Evolutionary conservation across 2,888 invertebrate species (phyloP).

Genomic region (Tanypteryx hageni): DNA sequence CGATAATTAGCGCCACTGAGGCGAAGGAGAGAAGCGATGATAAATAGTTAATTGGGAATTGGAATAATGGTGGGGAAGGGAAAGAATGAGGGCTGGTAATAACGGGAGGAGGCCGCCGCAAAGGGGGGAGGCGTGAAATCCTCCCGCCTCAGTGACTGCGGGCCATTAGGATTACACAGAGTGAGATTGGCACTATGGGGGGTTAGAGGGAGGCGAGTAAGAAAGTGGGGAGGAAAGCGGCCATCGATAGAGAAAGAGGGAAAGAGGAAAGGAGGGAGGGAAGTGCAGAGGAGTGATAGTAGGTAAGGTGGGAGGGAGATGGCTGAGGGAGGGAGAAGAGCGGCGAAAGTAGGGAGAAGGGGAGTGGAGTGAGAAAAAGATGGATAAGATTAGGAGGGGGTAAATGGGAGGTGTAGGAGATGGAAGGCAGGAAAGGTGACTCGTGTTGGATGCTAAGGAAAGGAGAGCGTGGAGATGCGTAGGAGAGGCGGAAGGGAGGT

Average conservation of each 20-base stretch:
- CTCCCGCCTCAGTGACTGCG: slow-evolving; percentile 53
- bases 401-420: not conserved
- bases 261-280: not conserved
- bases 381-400: slow-evolving; percentile 19
- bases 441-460: not conserved
- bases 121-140: slow-evolving; percentile 42
- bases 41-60: slow-evolving; percentile 64
- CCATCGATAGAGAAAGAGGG: not conserved
- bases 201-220: not conserved
- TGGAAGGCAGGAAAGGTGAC: not conserved
- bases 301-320: not conserved
- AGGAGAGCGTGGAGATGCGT: not conserved
- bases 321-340: too few relatives aligned
- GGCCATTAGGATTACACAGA: slow-evolving; percentile 50
- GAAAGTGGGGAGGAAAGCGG: not conserved
- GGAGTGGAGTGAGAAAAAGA: too few relatives aligned
- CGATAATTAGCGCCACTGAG: slow-evolving; percentile 63
- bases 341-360: too few relatives aligned
- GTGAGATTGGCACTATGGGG: slow-evolving; percentile 28
- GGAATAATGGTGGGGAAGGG: slow-evolving; percentile 56
- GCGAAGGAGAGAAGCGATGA: slow-evolving; percentile 49
- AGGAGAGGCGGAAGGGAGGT: too few relatives aligned
- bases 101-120: not conserved
- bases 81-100: slow-evolving; percentile 39
- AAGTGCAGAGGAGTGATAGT: not conserved